Conservation (phyloP, 2,113 vertebrate species). For the Gymnorhina tibicen region DNA sequence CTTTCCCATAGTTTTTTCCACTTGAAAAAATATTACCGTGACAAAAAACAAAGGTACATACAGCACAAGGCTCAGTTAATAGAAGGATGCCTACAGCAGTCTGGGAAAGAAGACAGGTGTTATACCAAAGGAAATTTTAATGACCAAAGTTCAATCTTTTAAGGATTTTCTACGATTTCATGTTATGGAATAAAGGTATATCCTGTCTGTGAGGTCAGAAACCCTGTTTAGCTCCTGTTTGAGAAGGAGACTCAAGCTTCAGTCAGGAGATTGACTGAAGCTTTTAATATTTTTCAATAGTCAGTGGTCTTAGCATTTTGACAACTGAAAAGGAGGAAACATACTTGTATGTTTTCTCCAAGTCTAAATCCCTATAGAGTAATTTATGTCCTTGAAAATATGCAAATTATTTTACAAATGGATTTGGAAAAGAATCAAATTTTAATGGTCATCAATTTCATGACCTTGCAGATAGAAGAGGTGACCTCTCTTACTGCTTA, state of each 20-base stretch:
- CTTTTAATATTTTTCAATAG: neutral
- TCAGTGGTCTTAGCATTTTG: neutral
- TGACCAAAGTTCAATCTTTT: neutral
- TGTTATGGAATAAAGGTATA: neutral
- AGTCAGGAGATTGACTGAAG: neutral
- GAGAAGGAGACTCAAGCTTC: neutral
- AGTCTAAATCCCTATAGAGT: neutral
- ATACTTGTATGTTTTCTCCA: neutral
- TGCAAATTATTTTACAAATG: constrained; percentile 47
- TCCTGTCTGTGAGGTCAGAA: neutral
- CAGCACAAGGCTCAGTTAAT: neutral
- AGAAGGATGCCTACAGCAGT: neutral
- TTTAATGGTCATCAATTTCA: constrained; percentile 22
- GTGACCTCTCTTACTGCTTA: neutral
- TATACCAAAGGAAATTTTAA: neutral
- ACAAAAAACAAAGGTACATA: neutral
- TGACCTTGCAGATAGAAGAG: constrained; percentile 1
- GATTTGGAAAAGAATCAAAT: neutral
- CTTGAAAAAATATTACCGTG: neutral
- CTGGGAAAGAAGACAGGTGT: neutral
- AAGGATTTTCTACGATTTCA: neutral
- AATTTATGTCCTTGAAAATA: neutral
- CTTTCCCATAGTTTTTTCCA: neutral
- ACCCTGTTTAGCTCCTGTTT: neutral
- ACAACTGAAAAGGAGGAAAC: neutral